Base-by-base conservation (phyloP, 2,888 invertebrate genomes). In the Stramonita haemastoma region DNA sequence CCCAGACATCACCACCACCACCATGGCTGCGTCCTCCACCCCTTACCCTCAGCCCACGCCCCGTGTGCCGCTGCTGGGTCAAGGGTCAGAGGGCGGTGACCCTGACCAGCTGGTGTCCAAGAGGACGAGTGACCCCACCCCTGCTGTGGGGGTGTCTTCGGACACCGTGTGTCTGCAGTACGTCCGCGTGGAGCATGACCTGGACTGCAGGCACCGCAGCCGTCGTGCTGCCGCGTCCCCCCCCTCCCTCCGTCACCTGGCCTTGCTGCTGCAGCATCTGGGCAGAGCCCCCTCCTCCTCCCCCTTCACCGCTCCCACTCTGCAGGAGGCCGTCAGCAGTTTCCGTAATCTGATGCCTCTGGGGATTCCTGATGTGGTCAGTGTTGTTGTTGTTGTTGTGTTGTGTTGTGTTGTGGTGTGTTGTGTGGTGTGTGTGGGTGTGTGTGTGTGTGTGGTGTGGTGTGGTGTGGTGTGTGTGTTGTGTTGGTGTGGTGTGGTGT, bases 321-420 rank as follows among this genome's bases (percentile, higher is more conserved):
- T 87, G 13, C 36, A 36, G 26, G 73, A 70, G 56, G 87, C 87
- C 46, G n/a, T 11, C 73, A 13, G 46, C 73, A 36, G 8, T 1
- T 87, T 87, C 87, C 87, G 87, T 46, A 87, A 87, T n/a, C 70
- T 87, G 46, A 34, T 87, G 87, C 73, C 87, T 26, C 46, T 87
- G 26, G 73, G 56, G 13, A 73, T 36, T 17, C 87, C 70, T 8
- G 34, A 86, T 22, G 5, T 57, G 86, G 87, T 87, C 19, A 36
- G 87, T 87, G 19, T 19, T 17, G 66, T 66, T 17, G 26, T 17
- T 66, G 2, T 2, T 22, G 19, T 66, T 66, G 66, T 66, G 17
- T 66, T 26, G 26, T 66, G 66, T 66, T 66, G 46, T 46, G 46
- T 46, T 46, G 46, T 46, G 46, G 2, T 46, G 46, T 46, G 46